Base-by-base conservation (phyloP, 1,140 invertebrate species). In the Zaprionus vittiger region DNA sequence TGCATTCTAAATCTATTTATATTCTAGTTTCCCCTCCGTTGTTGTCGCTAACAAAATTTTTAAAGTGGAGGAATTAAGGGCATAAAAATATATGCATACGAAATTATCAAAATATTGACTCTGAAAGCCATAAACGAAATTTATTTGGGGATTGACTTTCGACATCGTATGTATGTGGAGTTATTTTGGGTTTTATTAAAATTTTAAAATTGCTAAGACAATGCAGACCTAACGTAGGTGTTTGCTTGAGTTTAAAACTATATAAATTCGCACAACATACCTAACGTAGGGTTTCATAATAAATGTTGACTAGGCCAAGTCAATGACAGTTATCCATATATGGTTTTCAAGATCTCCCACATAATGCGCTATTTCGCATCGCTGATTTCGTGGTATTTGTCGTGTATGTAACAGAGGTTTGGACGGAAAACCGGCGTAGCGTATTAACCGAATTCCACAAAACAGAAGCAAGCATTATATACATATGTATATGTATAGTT, bases 281-380 rank as follows among this genome's bases (percentile, higher is more conserved):
- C 1, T 20, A 22, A 20, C 44, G 9, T 20, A 49, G 17, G 22
- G 17, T 22, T 49, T 20, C 47, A 22, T 24, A 52, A 24, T 20
- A 6, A 52, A 12, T 52, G 1, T 12, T 52, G 47, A 12, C 4
- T 52, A 52, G 47, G 20, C 47, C 12, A 52, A 52, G 47, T 14
- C 3, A 24, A 52, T 14, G 54, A 41, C 9, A 55, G 9, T 26
- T 49, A 34, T 20, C 61, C 61, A 55, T 24, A 37, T 54, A 55
- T 24, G 54, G 34, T 44, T 31, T 65, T 66, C 34, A 57, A 66
- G 64, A 66, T 57, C 64, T 44, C 64, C 52, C 64, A 66, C 64
- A 56, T 28, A 52, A 24, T 52, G 22, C 17, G 52, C 47, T 24
- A 1, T 47, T 73, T 44, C 7, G n/a, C 38, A 15, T 69, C 37